Conservation (phyloP, 53 echinoderm and acorn worm genomes). For the Stichopus horrens region DNA sequence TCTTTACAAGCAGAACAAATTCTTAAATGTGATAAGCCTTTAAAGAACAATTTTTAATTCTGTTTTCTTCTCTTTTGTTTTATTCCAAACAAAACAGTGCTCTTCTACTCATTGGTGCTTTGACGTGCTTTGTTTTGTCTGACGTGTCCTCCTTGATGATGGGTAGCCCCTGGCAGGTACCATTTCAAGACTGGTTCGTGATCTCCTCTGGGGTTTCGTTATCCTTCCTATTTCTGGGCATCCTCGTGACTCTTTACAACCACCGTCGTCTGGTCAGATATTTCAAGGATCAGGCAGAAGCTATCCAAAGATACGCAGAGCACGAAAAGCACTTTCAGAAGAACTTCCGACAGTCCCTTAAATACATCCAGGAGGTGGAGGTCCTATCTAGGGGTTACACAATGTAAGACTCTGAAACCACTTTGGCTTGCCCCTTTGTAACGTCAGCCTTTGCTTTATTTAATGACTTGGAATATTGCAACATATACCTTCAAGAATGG, state of each 20-base stretch:
- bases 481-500: not conserved
- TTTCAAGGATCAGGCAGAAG: not conserved
- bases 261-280: not conserved
- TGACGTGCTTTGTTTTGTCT: constrained; percentile 2
- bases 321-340: constrained; percentile 12
- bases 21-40: not conserved
- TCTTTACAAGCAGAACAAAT: not conserved
- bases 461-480: not conserved
- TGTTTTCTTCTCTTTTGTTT: not conserved
- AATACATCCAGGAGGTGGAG: constrained; percentile 82
- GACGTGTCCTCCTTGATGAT: not conserved
- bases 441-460: not conserved
- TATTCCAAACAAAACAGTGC: not conserved
- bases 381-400: constrained; percentile 82
- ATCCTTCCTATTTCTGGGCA: not conserved
- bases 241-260: not conserved
- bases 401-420: constrained; percentile 59
- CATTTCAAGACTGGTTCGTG: not conserved
- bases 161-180: constrained; percentile 1
- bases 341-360: constrained; percentile 37
- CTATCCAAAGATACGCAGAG: not conserved
- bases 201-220: not conserved
- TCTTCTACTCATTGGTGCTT: constrained; percentile 12
- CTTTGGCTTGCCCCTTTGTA: not conserved
- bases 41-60: not conserved